phyloP scores from a whole-genome alignment of 1,140 invertebrate genomes.

The Tetramorium alpestre region DNA sequence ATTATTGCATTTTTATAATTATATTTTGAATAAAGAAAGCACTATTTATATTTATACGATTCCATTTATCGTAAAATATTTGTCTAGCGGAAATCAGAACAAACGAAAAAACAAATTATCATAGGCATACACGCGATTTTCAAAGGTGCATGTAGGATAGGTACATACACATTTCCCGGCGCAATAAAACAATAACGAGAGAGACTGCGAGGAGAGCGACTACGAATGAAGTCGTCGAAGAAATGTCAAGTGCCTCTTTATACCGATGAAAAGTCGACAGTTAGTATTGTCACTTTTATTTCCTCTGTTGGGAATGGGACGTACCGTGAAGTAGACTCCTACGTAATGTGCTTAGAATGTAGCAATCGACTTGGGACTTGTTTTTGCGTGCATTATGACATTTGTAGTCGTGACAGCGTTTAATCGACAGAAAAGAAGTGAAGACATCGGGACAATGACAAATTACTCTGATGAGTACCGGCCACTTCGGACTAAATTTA shows the following conservation, averaged over 20 bases:
- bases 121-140: background rate
- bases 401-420: background rate
- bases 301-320: constrained; percentile 6
- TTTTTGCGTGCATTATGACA: constrained; percentile 32
- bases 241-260: constrained; percentile 45
- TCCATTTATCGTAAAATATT: background rate
- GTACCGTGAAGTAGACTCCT: background rate
- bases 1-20: background rate
- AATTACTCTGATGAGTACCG: background rate
- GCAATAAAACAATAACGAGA: constrained; percentile 19
- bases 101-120: constrained; percentile 27
- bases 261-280: background rate
- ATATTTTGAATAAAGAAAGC: background rate
- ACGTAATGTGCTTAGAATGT: constrained; percentile 35
- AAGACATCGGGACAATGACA: background rate
- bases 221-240: background rate
- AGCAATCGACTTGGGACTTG: constrained; percentile 23
- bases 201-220: background rate
- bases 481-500: constrained; percentile 12
- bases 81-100: background rate
- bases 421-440: background rate
- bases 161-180: background rate
- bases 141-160: background rate
- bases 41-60: background rate
- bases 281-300: constrained; percentile 23